A percentile compares a stretch with the other conserved stretches of the same genome.
Conservation (phyloP, 2,888 invertebrate species). For the Zygaena filipendulae region DNA sequence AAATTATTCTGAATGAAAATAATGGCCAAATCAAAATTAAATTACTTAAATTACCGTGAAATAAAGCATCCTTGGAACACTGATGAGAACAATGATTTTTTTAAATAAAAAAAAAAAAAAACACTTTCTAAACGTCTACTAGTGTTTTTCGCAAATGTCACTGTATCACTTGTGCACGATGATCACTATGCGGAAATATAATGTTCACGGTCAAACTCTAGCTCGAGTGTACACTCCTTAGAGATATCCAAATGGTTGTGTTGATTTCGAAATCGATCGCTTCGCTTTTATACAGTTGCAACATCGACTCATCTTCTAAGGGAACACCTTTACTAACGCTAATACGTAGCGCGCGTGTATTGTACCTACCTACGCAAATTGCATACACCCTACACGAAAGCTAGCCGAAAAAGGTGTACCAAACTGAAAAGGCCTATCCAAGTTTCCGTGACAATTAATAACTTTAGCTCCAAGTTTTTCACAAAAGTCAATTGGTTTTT, state of each 20-base stretch:
- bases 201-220: constrained; percentile 42
- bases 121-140: constrained; percentile 14
- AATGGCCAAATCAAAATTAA: too few species aligned
- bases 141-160: constrained; percentile 34
- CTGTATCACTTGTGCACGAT: constrained; percentile 38
- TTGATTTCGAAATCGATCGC: constrained; percentile 62
- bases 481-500: too few species aligned
- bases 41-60: constrained; percentile 38
- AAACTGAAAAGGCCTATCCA: too few species aligned
- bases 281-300: constrained; percentile 64
- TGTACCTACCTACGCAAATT: too few species aligned
- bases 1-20: too few species aligned
- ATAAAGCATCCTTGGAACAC: constrained; percentile 46
- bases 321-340: constrained; percentile 39
- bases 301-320: constrained; percentile 54
- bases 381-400: too few species aligned
- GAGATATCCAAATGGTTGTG: constrained; percentile 61
- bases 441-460: too few species aligned
- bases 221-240: constrained; percentile 50
- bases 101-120: constrained; percentile 18
- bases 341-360: not conserved
- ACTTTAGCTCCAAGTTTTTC: too few species aligned
- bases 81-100: constrained; percentile 23
- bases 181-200: constrained; percentile 49
- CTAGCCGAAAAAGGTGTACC: too few species aligned